Conservation (phyloP, 1,140 invertebrate species). For the Hylyphantes graminicola region DNA sequence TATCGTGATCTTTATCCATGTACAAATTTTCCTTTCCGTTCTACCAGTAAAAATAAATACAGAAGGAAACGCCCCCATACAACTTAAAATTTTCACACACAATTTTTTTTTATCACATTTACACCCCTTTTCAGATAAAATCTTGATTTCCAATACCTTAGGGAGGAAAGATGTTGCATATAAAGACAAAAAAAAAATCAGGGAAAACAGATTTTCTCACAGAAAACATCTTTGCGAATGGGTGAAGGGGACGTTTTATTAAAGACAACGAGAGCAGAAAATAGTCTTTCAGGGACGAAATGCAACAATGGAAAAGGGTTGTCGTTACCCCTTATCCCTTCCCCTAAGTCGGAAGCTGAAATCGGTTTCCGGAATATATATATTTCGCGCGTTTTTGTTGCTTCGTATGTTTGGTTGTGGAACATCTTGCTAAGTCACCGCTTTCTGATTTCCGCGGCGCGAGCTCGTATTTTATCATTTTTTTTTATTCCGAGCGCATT, state of each 20-base stretch:
- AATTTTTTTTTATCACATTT: too few relatives aligned
- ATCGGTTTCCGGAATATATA: constrained; percentile 34
- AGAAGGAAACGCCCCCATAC: too few relatives aligned
- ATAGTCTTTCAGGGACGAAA: constrained; percentile 3
- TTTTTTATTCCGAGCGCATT: neutral
- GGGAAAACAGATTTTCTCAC: neutral
- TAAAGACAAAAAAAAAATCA: neutral
- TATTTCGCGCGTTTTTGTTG: constrained; percentile 19
- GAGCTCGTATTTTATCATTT: neutral
- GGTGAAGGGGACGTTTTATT: neutral
- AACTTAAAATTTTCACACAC: too few relatives aligned
- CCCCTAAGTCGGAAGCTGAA: neutral
- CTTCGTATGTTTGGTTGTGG: neutral
- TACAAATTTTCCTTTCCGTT: too few relatives aligned
- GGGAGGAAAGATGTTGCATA: too few relatives aligned
- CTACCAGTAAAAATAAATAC: too few relatives aligned
- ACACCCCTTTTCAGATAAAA: too few relatives aligned
- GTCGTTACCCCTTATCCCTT: neutral
- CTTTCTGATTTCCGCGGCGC: neutral
- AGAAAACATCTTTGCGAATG: neutral
- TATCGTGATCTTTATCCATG: too few relatives aligned
- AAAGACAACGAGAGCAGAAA: constrained; percentile 15
- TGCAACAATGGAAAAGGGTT: constrained; percentile 23
- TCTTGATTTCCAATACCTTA: too few relatives aligned
- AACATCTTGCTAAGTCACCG: constrained; percentile 6